Evolutionary conservation across 23 tunicate genomes (phyloP), one percentile per base, ranked within the genome.

Genomic region (Halocynthia roretzi): DNA sequence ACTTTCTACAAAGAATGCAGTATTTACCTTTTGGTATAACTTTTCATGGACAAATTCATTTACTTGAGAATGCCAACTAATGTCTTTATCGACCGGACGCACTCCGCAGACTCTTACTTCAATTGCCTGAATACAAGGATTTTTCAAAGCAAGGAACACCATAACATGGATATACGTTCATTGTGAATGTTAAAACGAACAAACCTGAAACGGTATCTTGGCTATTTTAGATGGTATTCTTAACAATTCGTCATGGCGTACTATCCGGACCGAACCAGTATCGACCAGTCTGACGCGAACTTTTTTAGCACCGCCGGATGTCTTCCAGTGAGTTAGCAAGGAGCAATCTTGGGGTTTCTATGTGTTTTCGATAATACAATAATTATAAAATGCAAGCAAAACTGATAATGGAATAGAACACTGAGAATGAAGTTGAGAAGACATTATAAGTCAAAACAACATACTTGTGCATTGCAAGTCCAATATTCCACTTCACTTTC

Each of bases 81-180:
- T 74, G 63, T 88, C 95, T n/a, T 73, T 72, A 71, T 88, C 95
- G 7, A 82, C 60, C 7, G 95, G 95, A 19, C 62, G 76, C 18
- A 67, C 77, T 44, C 78, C 48, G 8, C 84, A 78, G 6, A 82
- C 75, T 18, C 80, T 78, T 7, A 88, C 48, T 57, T 79, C 77
- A 53, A 88, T 83, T 22, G 95, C 87, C 95, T 83, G 64, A 10
- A 17, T 58, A 58, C 2, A 4, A 58, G 17, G 15, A 58, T 15
- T 14, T 58, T 14, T 58, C 4, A 58, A 58, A 58, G 15, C 4
- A 58, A 58, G 17, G 15, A 58, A n/a, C 2, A 58, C 63, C 17
- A 58, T n/a, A 58, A 58, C 2, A 58, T 15, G 4, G 15, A 58
- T 58, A 58, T 58, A 58, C 15, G 15, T 4, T 58, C 17, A 58